Evolutionary conservation across 2,888 invertebrate genomes (phyloP).

Genomic region (Dugesia japonica): DNA sequence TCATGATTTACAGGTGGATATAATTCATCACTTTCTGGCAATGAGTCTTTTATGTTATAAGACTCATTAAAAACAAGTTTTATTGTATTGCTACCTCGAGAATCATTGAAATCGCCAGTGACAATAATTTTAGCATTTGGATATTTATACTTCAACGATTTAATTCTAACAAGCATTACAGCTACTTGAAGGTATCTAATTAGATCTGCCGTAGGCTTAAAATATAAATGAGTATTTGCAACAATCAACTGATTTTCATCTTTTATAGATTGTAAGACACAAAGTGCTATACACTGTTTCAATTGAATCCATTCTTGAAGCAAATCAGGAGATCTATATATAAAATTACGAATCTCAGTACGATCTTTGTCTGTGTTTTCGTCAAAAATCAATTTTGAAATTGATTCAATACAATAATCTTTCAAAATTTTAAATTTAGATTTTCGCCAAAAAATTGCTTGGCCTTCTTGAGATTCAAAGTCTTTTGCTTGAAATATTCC

Average conservation of each 20-base stretch:
- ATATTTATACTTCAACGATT: not conserved
- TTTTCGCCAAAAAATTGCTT: conserved; percentile 59
- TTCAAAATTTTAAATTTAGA: conserved; percentile 53
- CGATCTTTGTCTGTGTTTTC: conserved; percentile 37
- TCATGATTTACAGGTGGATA: not conserved
- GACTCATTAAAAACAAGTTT: not conserved
- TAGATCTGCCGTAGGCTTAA: conserved; percentile 74
- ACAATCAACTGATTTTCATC: conserved; percentile 40
- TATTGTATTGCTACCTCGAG: not conserved
- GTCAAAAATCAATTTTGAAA: conserved; percentile 36
- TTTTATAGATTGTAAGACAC: conserved; percentile 32
- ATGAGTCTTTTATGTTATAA: not conserved
- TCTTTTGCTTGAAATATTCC: conserved; percentile 35
- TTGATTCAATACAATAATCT: not conserved
- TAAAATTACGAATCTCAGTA: conserved; percentile 35
- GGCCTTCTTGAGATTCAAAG: conserved; percentile 60
- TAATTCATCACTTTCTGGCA: not conserved
- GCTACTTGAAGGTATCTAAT: conserved; percentile 70
- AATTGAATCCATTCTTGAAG: conserved; percentile 21
- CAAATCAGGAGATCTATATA: conserved; percentile 34
- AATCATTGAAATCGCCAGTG: not conserved
- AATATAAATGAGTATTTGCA: conserved; percentile 81
- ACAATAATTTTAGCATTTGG: not conserved
- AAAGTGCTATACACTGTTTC: not conserved
- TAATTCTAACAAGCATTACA: conserved; percentile 58